Percentiles rank a stretch among this genome's conserved stretches.
Evolutionary conservation across 2,888 invertebrate species (phyloP).

Genomic region (Petrolisthes cinctipes): DNA sequence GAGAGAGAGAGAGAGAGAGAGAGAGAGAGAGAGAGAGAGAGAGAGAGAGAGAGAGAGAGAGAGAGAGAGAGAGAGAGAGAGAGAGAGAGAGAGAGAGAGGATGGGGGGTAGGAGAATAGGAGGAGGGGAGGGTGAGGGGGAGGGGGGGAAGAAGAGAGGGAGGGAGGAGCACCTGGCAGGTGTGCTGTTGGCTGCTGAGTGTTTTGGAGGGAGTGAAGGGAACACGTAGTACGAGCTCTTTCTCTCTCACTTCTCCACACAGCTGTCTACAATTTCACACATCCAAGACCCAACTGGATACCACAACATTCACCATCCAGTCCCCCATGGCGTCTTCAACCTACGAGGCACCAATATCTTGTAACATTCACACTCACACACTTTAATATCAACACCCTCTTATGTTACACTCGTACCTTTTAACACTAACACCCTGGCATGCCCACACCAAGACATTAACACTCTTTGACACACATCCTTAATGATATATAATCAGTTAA

Average conservation of each 20-base stretch:
- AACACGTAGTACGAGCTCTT: neutral
- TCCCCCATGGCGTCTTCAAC: no score
- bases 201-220: neutral
- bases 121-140: neutral
- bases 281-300: constrained; percentile 75
- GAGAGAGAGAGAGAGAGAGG: neutral
- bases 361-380: no score
- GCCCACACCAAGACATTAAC: no score
- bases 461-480: no score
- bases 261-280: constrained; percentile 71
- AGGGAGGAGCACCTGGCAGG: neutral
- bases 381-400: no score
- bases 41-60: constrained; percentile 22
- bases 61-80: neutral
- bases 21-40: constrained; percentile 22
- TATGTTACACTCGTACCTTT: no score
- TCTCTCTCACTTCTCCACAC: neutral
- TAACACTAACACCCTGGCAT: no score
- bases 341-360: no score
- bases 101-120: neutral
- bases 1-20: constrained; percentile 1
- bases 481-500: no score
- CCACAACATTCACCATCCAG: no score
- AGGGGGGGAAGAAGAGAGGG: neutral
- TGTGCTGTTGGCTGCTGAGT: neutral